Evolutionary conservation across 2,113 vertebrate species (phyloP).

Genomic region (Nyctereutes procyonoides): DNA sequence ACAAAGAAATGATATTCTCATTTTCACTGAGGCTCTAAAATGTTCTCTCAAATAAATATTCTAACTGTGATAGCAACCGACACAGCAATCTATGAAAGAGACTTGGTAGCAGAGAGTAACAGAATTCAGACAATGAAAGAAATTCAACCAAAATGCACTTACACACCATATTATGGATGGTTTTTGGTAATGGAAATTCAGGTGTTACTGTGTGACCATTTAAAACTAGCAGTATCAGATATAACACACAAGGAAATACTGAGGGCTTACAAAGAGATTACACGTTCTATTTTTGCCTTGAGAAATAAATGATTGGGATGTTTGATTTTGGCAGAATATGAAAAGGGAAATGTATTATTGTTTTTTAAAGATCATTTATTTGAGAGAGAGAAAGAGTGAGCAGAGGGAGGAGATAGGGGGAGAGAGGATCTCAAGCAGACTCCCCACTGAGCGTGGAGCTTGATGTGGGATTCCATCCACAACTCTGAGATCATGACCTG

Average conservation of each 20-base stretch:
- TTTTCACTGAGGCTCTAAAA: constrained; percentile 43
- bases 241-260: background rate
- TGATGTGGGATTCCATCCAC: background rate
- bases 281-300: background rate
- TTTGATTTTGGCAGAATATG: background rate
- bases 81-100: background rate
- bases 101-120: background rate
- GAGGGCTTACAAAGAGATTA: background rate
- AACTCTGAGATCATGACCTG: background rate
- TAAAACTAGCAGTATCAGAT: background rate
- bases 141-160: background rate
- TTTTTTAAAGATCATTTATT: background rate
- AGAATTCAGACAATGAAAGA: background rate
- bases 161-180: background rate
- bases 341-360: background rate
- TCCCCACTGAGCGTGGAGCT: background rate
- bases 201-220: background rate
- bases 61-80: background rate
- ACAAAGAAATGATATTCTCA: constrained; percentile 49
- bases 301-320: background rate
- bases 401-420: background rate
- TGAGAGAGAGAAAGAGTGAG: background rate
- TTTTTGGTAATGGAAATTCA: background rate
- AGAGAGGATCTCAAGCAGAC: background rate
- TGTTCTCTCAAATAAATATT: constrained; percentile 52